Conservation (phyloP, 2,797 vertebrate genomes). For the Hipposideros larvatus region DNA sequence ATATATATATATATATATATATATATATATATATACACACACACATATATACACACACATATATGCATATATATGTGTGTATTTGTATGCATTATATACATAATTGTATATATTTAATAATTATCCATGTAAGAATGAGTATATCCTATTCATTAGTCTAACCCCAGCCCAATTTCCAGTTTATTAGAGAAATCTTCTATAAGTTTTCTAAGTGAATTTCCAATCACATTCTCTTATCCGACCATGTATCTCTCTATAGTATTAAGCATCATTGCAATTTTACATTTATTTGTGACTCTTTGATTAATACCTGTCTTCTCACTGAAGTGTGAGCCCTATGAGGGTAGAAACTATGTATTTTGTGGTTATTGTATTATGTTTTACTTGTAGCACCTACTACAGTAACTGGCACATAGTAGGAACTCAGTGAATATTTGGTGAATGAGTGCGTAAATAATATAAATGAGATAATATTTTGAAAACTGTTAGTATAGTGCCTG, state of each 20-base stretch:
- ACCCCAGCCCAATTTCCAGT: not conserved
- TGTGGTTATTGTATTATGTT: not conserved
- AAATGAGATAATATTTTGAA: constrained; percentile 7
- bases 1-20: too few species aligned
- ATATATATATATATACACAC: too few species aligned
- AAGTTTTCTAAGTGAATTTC: constrained; percentile 37
- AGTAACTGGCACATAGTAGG: not conserved
- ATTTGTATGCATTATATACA: not conserved
- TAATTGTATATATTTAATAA: not conserved
- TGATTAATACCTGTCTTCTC: not conserved
- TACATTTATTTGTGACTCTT: not conserved
- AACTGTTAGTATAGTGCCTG: not conserved
- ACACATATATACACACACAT: too few species aligned
- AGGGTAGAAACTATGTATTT: not conserved
- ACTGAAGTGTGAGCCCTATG: not conserved
- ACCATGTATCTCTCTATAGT: not conserved
- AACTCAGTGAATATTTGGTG: not conserved
- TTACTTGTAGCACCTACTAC: not conserved
- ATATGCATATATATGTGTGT: not conserved
- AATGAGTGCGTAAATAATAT: not conserved
- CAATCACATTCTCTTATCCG: not conserved
- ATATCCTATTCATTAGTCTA: not conserved
- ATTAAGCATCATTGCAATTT: not conserved
- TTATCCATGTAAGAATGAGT: not conserved
- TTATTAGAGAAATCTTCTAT: not conserved